phyloP scores from a whole-genome alignment of 2,113 vertebrate species.

The Lycaon pictus region DNA sequence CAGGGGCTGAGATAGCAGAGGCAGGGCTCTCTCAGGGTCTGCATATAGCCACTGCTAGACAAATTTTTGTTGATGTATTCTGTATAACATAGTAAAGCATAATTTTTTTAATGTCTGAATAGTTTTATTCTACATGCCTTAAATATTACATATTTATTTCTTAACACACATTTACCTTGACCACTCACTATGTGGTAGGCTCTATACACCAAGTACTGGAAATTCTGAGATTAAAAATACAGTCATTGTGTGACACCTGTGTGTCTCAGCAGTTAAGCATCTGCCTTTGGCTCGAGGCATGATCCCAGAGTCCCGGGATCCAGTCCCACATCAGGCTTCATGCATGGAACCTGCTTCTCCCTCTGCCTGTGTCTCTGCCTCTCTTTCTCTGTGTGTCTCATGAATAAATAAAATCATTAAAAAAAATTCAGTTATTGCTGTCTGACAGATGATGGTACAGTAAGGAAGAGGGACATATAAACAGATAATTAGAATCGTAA shows the following conservation, averaged over 20 bases:
- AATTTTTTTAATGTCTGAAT: not conserved
- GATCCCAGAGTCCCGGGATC: no score
- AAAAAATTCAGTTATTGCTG: not conserved
- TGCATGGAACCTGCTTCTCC: no score
- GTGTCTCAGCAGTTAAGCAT: no score
- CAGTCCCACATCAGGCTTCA: no score
- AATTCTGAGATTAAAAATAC: slow-evolving; percentile 15
- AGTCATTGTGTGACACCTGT: not conserved
- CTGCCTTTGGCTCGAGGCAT: no score
- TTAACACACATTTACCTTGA: not conserved
- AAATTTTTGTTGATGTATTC: not conserved
- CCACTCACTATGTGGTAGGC: not conserved
- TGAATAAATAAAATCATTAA: no score
- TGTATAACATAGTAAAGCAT: not conserved
- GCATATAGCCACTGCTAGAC: not conserved
- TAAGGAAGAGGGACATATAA: not conserved
- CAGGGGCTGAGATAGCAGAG: not conserved
- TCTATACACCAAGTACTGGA: not conserved
- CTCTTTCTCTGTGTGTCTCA: no score
- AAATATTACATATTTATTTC: not conserved
- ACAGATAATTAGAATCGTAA: not conserved
- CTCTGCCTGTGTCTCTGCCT: no score
- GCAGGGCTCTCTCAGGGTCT: not conserved
- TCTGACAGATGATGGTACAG: not conserved
- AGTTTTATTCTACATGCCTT: slow-evolving; percentile 17